These are phyloP conservation scores for Drosophila emarginata DNA, from an alignment of 2,888 invertebrate species.

Conservation along the genomic window DNA sequence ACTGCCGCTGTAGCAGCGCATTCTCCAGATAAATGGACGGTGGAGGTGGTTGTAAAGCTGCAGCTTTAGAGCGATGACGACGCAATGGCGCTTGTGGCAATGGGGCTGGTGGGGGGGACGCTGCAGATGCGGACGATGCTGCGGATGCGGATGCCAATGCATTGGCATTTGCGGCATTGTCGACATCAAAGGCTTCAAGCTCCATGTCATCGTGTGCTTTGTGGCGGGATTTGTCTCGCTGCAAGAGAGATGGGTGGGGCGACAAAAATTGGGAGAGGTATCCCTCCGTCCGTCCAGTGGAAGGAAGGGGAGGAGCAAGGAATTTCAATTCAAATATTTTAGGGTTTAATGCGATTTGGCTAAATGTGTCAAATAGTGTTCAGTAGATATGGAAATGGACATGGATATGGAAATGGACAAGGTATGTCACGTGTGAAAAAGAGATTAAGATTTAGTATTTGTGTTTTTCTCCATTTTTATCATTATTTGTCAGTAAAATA, in stretches of 20 bases:
- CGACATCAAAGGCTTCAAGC: conserved; percentile 54
- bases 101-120: conserved; percentile 7
- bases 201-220: conserved; percentile 61
- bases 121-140: conserved; percentile 14
- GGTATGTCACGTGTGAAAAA: conserved; percentile 18
- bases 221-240: conserved; percentile 61
- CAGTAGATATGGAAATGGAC: conserved; percentile 27
- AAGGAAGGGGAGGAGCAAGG: conserved; percentile 3
- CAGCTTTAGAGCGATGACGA: conserved; percentile 50
- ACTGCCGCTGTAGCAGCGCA: conserved; percentile 80
- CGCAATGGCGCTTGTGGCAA: conserved; percentile 32
- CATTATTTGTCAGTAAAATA: background rate
- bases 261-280: conserved; percentile 30
- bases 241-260: conserved; percentile 8
- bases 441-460: background rate
- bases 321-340: conserved; percentile 70
- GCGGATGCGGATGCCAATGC: conserved; percentile 31
- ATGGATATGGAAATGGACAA: conserved; percentile 25
- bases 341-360: conserved; percentile 77
- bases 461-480: background rate
- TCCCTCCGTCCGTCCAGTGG: background rate
- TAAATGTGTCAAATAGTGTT: conserved; percentile 46
- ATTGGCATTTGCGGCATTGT: conserved; percentile 45
- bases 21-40: conserved; percentile 82
- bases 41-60: conserved; percentile 35